These are phyloP conservation scores for Chromoteleia sp. DNA, from an alignment of 2,888 invertebrate species.

Conservation along the genomic window DNA sequence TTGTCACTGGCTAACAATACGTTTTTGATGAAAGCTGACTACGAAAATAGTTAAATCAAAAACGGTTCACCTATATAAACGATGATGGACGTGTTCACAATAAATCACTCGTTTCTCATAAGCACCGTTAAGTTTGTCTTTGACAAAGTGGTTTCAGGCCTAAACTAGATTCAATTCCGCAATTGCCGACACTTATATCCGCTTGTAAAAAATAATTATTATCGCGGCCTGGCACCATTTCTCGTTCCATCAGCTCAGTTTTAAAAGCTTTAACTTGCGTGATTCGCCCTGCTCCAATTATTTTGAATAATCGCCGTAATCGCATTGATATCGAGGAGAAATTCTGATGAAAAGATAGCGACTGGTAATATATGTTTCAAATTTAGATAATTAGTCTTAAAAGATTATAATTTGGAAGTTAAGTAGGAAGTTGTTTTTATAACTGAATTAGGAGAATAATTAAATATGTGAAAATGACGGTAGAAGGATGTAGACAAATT, in stretches of 20 bases:
- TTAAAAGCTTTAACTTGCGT: conserved; percentile 72
- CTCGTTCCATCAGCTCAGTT: conserved; percentile 7
- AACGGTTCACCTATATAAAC: background rate
- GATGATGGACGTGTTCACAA: background rate
- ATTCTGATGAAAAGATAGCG: conserved; percentile 76
- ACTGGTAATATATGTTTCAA: background rate
- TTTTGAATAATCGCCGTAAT: conserved; percentile 76
- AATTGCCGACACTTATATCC: conserved; percentile 8
- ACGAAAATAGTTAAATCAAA: conserved; percentile 1
- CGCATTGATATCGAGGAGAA: conserved; percentile 74
- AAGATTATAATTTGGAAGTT: background rate
- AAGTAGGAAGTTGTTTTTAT: background rate
- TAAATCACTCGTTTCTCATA: conserved; percentile 14
- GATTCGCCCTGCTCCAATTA: conserved; percentile 79
- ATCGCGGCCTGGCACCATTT: conserved; percentile 9
- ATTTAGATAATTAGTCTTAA: conserved; percentile 22
- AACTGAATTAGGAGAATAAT: no score
- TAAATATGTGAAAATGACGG: no score
- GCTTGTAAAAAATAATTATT: conserved; percentile 23
- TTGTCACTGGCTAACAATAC: background rate
- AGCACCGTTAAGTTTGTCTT: conserved; percentile 25
- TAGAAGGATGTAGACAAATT: no score
- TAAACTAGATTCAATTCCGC: conserved; percentile 2
- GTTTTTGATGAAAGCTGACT: background rate
- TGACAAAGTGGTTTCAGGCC: conserved; percentile 4